Base-by-base conservation (phyloP, 2,797 vertebrate genomes). In the Leptoclinus maculatus region DNA sequence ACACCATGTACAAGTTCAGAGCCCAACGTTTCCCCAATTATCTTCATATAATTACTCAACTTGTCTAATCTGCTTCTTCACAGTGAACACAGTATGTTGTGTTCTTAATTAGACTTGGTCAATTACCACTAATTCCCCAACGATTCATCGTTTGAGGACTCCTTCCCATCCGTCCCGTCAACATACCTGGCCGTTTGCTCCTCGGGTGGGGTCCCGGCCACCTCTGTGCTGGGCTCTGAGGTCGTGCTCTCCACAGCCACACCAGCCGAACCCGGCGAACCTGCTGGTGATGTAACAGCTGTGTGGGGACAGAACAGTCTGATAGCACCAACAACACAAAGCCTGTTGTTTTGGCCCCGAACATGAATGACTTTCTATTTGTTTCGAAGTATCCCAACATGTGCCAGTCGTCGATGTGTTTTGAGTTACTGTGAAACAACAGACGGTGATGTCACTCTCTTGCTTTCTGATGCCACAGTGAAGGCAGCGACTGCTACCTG, bases 181-280 rank as follows among this genome's bases (percentile, higher is more conserved):
- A 71, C 85, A 39, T 94, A 97, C 97, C 96, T 96, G 82, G 91
- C 87, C 34, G 94, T 94, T 2, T 82, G 95, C 85, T 97, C 96
- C 76, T 97, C 95, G 11, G 94, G 83, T 25, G 89, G 88, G 45
- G 93, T 91, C 70, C 88, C 90, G 56, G 91, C 91, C 75, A 86
- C 94, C 79, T 97, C 96, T 2, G 86, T 87, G 9, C 2, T 71
- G 64, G 95, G 93, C 74, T 93, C 95, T 64, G 95, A 78, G n/a
- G 88, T 56, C 21, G 90, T 60, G 0, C 83, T 87, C 79, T 97
- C 96, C 3, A 94, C 92, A 43, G 91, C 93, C 68, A 92, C 91
- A 70, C 84, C 69, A 39, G 92, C 80, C 29, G 88, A 86, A 71
- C 87, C 93, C 17, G 94, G 87, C 23, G 94, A 94, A 77, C 93